phyloP scores from a whole-genome alignment of 2,888 invertebrate genomes.

The Cryptus viduatorius region DNA sequence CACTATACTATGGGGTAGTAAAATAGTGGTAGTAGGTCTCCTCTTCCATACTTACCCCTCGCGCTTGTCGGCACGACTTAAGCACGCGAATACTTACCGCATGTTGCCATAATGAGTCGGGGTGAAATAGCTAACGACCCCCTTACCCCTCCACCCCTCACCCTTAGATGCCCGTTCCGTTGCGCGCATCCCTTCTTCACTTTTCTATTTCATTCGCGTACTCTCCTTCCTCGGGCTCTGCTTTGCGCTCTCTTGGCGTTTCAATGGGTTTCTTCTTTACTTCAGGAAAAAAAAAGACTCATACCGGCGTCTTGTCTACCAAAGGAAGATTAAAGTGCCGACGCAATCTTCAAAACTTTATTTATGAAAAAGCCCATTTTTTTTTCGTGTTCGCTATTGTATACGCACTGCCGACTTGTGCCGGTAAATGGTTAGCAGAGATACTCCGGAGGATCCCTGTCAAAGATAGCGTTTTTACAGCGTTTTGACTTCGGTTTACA shows the following conservation, averaged over 20 bases:
- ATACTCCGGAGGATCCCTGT: no score
- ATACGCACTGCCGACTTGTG: no score
- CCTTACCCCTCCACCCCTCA: conserved; percentile 11
- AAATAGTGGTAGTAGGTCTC: conserved; percentile 41
- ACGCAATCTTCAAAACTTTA: conserved; percentile 78
- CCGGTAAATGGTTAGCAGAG: no score
- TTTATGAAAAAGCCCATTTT: conserved; percentile 78
- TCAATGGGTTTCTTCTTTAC: conserved; percentile 71
- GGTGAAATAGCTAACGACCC: conserved; percentile 51
- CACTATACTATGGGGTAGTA: conserved; percentile 36
- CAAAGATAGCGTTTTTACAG: no score
- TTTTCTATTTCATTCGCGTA: conserved; percentile 30
- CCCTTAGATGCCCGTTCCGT: conserved; percentile 17
- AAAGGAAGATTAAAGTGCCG: conserved; percentile 82
- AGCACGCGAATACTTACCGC: conserved; percentile 82
- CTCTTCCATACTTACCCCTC: conserved; percentile 66
- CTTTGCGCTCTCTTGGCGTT: not conserved
- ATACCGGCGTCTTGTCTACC: conserved; percentile 69
- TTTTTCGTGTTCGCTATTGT: conserved; percentile 55
- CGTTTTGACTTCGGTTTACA: no score
- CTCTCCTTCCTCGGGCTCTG: conserved; percentile 26
- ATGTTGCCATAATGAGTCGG: conserved; percentile 83
- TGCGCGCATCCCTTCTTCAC: conserved; percentile 27
- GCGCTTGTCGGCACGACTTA: conserved; percentile 75
- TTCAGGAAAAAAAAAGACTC: conserved; percentile 71